Conservation (phyloP, 2,888 invertebrate genomes). For the Electrophaes corylata region DNA sequence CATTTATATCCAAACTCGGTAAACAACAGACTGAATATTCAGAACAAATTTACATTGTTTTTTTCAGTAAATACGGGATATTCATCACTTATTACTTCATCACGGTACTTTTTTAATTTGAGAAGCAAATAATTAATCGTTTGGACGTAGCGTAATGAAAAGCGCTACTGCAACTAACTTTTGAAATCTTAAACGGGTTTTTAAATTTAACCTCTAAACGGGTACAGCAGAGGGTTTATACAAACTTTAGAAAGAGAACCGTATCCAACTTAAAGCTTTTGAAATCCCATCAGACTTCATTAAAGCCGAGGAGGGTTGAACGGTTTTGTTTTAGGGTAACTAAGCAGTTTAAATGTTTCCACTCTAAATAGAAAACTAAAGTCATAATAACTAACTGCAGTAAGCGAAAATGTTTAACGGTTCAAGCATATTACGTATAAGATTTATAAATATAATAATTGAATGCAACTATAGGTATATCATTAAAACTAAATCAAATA, state of each 20-base stretch:
- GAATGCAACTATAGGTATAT: too few species aligned
- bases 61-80: background rate
- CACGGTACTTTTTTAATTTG: too few species aligned
- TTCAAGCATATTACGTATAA: too few species aligned
- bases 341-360: background rate
- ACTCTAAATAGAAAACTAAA: background rate
- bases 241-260: constrained; percentile 6
- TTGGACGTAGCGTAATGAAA: too few species aligned
- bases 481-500: too few species aligned
- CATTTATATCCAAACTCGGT: constrained; percentile 36
- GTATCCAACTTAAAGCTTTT: constrained; percentile 29
- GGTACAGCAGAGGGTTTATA: too few species aligned
- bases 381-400: background rate
- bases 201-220: too few species aligned
- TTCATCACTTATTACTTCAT: background rate
- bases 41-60: background rate
- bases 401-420: background rate
- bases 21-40: constrained; percentile 6
- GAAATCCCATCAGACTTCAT: constrained; percentile 32
- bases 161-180: too few species aligned
- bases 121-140: too few species aligned
- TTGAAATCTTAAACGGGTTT: too few species aligned
- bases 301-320: constrained; percentile 25
- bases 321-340: constrained; percentile 4
- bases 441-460: too few species aligned